These are phyloP conservation scores for Linyphia triangularis DNA, from an alignment of 2,888 invertebrate genomes.

Conservation along the genomic window DNA sequence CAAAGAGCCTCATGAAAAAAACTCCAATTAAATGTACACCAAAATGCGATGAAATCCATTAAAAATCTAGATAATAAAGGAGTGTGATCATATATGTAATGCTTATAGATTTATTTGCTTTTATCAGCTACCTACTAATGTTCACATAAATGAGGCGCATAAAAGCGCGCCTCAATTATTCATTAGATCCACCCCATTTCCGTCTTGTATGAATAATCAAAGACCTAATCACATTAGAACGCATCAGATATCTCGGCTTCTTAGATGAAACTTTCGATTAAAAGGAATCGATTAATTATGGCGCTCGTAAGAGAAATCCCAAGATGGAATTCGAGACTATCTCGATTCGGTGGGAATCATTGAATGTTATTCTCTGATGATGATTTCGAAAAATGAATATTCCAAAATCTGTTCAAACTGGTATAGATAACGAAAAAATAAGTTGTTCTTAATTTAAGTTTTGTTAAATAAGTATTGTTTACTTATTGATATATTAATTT, in stretches of 20 bases:
- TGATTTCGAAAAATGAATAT: too few species aligned
- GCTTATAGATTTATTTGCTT: background rate
- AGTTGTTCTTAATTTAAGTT: too few species aligned
- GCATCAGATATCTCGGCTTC: slow-evolving; percentile 16
- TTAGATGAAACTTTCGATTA: slow-evolving; percentile 37
- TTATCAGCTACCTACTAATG: slow-evolving; percentile 30
- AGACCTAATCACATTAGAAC: slow-evolving; percentile 45
- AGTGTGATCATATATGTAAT: background rate
- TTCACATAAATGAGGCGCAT: slow-evolving; percentile 41
- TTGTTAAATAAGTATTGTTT: too few species aligned
- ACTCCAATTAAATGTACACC: background rate
- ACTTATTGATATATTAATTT: too few species aligned
- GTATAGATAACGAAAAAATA: too few species aligned
- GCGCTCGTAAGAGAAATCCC: background rate
- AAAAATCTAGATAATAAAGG: background rate
- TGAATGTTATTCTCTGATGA: too few species aligned
- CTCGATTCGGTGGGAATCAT: too few species aligned
- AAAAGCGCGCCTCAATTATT: slow-evolving; percentile 39
- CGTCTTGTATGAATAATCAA: slow-evolving; percentile 52
- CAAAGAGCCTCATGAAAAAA: background rate
- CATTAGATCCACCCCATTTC: slow-evolving; percentile 20
- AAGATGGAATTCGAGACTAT: background rate
- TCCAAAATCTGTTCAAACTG: too few species aligned
- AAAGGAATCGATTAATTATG: slow-evolving; percentile 24
- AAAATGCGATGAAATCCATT: background rate